Conservation (phyloP, 1,140 invertebrate genomes). For the Harpegnathos saltator region DNA sequence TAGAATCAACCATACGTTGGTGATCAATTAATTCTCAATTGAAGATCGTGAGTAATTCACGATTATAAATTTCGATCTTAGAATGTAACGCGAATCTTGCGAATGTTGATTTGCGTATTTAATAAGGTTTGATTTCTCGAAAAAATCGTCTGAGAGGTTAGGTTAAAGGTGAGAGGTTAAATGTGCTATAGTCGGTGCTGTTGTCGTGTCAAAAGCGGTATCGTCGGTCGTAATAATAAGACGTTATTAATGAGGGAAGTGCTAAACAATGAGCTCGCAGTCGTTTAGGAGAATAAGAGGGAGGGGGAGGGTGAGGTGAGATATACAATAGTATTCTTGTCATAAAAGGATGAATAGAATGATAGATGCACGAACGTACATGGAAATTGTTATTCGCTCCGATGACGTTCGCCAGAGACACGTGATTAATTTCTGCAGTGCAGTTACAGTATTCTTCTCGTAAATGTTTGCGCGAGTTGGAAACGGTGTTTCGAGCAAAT, state of each 20-base stretch:
- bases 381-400: constrained; percentile 42
- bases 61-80: no score
- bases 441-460: constrained; percentile 22
- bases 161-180: no score
- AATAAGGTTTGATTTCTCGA: no score
- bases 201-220: constrained; percentile 9
- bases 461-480: neutral
- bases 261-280: constrained; percentile 32
- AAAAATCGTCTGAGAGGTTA: no score
- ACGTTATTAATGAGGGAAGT: constrained; percentile 52
- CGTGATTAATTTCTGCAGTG: constrained; percentile 43
- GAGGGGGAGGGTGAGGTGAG: neutral
- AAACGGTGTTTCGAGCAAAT: neutral
- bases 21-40: no score
- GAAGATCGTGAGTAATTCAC: no score
- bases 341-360: constrained; percentile 45
- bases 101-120: no score
- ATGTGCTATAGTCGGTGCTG: no score
- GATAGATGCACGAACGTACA: constrained; percentile 36
- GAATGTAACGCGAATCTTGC: no score
- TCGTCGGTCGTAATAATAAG: constrained; percentile 32
- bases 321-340: constrained; percentile 16
- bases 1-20: no score
- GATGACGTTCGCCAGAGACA: constrained; percentile 25
- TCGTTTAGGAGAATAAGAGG: constrained; percentile 35